Percentiles rank a stretch among this genome's conserved stretches.
Conservation (phyloP, 2,888 invertebrate species). For the Ichneumoninae sp. region DNA sequence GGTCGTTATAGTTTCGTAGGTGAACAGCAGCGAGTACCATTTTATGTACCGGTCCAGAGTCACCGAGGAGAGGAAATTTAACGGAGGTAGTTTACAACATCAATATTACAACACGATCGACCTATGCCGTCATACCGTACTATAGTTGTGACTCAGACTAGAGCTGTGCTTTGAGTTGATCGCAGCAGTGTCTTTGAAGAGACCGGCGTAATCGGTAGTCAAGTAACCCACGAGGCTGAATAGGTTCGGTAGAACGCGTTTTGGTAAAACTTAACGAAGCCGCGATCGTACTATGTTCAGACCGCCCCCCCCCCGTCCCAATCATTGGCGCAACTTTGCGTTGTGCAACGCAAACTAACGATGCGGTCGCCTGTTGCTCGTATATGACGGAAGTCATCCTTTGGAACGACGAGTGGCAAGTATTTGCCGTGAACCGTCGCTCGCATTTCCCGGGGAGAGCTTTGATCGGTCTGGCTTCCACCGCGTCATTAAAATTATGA, state of each 20-base stretch:
- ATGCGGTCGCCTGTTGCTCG: background rate
- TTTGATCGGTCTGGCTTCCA: constrained; percentile 38
- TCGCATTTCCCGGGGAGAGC: background rate
- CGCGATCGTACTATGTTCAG: constrained; percentile 17
- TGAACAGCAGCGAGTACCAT: background rate
- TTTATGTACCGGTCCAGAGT: background rate
- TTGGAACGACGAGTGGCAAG: constrained; percentile 7
- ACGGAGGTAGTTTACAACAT: background rate
- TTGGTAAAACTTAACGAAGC: constrained; percentile 54
- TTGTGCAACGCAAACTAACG: background rate
- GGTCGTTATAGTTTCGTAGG: background rate
- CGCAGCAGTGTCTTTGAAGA: constrained; percentile 56
- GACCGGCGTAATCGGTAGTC: constrained; percentile 27
- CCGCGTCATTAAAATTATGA: constrained; percentile 53
- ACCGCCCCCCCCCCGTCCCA: background rate
- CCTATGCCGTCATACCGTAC: background rate
- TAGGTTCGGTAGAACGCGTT: constrained; percentile 28
- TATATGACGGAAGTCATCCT: constrained; percentile 10
- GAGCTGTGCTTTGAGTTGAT: constrained; percentile 31
- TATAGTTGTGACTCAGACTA: background rate
- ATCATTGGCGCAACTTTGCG: background rate
- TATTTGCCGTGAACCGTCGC: background rate
- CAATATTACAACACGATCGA: constrained; percentile 11
- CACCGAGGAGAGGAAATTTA: background rate
- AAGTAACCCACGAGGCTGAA: constrained; percentile 36